Evolutionary conservation across 64 coral and sea anemone species (phyloP), one percentile per base, ranked within the genome.

Genomic region (Stylophora pistillata): DNA sequence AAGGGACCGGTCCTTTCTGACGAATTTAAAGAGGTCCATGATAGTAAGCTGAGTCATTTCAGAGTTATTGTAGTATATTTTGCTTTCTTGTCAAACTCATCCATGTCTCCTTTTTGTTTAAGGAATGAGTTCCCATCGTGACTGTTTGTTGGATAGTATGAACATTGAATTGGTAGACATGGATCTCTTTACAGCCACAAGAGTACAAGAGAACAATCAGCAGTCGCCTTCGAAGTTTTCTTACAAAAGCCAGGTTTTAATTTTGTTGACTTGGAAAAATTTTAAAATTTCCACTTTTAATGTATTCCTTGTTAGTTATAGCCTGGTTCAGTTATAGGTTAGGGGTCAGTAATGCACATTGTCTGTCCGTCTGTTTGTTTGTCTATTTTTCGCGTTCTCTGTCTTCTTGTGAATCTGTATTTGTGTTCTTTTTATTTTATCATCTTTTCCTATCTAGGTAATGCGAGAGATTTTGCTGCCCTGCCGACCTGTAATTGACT

Each of bases 121-220:
- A 84, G 80, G 80, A 27, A 18, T 23, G 41, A 53, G 23, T 32
- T 32, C 10, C 18, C 5, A 60, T 25, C 81, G 55, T 2, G 71
- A 91, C 34, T 91, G 89, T 30, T 74, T 98, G 57, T 62, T 98
- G 15, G 96, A 98, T 70, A 89, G 93, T 41, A 98, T 98, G 96
- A 60, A 82, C 64, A 80, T 98, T n/a, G 96, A 98, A 62, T 77
- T 98, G 16, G 82, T 92, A 12, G 96, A 98, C 16, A 98, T 98
- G 89, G 96, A 98, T 73, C 76, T 98, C 14, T 98, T 98, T 74
- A 94, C 96, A 71, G 96, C 96, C 32, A 87, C 92, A 23, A 81
- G 89, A 59, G 77, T 88, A 17, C 72, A 86, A 1, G 47, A n/a
- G 34, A 93, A 10, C 33, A 80, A 81, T 23, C 94, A 91, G 72